Percentiles rank a stretch among this genome's conserved stretches.
Conservation (phyloP, 2,888 invertebrate species). For the Crossocerus cetratus region DNA sequence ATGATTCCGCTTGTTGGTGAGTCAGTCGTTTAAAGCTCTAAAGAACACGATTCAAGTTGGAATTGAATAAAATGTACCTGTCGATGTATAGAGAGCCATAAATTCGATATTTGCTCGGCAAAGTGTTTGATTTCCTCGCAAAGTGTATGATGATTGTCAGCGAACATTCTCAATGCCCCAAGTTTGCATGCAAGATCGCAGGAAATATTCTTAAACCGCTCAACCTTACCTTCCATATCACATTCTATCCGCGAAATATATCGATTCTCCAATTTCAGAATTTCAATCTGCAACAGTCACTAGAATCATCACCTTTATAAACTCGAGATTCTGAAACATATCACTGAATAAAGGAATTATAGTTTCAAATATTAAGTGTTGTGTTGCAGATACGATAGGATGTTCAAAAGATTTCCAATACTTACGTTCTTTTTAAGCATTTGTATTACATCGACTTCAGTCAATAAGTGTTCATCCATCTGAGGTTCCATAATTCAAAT, state of each 20-base stretch:
- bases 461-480: too few relatives aligned
- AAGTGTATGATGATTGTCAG: slow-evolving; percentile 42
- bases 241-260: slow-evolving; percentile 53
- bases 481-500: too few relatives aligned
- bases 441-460: slow-evolving; percentile 32
- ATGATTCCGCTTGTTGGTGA: too few relatives aligned
- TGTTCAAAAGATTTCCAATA: slow-evolving; percentile 18
- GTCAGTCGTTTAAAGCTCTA: too few relatives aligned
- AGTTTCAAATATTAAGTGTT: too few relatives aligned
- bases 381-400: not conserved
- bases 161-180: slow-evolving; percentile 57
- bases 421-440: slow-evolving; percentile 65
- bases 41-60: too few relatives aligned
- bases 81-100: slow-evolving; percentile 58
- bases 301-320: too few relatives aligned
- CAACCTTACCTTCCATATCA: slow-evolving; percentile 59
- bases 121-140: slow-evolving; percentile 58
- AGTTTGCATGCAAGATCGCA: slow-evolving; percentile 57
- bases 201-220: slow-evolving; percentile 53
- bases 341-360: too few relatives aligned
- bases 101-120: slow-evolving; percentile 54
- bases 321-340: too few relatives aligned
- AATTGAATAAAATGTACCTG: slow-evolving; percentile 52
- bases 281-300: slow-evolving; percentile 50
- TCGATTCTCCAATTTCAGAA: slow-evolving; percentile 56